Conservation (phyloP, 2,797 vertebrate species). For the Okamejei kenojei region DNA sequence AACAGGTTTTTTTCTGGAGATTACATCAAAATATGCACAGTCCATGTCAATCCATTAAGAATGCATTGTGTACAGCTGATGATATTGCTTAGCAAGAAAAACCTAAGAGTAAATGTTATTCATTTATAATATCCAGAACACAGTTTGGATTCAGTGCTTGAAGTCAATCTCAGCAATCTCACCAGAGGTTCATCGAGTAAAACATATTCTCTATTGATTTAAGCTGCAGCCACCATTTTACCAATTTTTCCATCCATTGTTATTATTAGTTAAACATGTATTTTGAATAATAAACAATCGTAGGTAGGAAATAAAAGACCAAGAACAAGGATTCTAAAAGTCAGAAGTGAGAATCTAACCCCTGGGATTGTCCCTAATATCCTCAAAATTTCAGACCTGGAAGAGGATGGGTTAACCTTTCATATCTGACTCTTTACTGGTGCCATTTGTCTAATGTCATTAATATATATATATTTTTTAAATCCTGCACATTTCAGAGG, state of each 20-base stretch:
- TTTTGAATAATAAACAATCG: neutral
- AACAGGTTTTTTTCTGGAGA: conserved; percentile 40
- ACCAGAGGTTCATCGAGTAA: neutral
- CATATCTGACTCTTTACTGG: neutral
- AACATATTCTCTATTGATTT: neutral
- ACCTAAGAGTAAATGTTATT: conserved; percentile 46
- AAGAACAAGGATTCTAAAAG: neutral
- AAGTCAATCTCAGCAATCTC: neutral
- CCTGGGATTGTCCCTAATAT: too few species aligned
- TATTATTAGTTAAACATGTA: neutral
- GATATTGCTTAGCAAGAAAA: conserved; percentile 46
- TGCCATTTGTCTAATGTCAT: neutral
- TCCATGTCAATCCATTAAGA: conserved; percentile 42
- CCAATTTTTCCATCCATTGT: neutral
- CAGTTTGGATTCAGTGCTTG: conserved; percentile 40
- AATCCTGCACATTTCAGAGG: too few species aligned
- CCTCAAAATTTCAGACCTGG: neutral
- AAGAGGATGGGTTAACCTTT: neutral
- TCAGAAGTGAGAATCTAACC: neutral
- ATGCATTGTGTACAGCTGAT: conserved; percentile 43
- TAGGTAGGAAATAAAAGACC: neutral
- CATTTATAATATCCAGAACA: conserved; percentile 43
- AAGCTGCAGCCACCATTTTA: neutral
- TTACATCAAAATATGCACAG: conserved; percentile 42
- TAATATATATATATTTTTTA: too few species aligned